A percentile compares a stretch with the other conserved stretches of the same genome.
Evolutionary conservation across 2,797 vertebrate species (phyloP).

Genomic region (Lepilemur ruficaudatus): DNA sequence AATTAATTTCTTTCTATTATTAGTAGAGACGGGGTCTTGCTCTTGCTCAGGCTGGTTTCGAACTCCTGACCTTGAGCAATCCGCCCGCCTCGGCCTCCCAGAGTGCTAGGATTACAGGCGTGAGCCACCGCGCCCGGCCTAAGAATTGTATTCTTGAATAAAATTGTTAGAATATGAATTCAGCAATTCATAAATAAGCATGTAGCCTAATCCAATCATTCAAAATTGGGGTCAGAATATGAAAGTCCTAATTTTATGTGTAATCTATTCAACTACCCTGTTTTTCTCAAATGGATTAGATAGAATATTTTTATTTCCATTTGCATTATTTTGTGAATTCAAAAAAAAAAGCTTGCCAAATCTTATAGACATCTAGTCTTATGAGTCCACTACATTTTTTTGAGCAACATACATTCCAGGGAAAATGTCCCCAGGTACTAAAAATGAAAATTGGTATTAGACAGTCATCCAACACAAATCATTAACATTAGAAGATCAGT

Average conservation of each 20-base stretch:
- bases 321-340: slow-evolving; percentile 38
- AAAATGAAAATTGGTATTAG: slow-evolving; percentile 39
- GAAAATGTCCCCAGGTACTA: slow-evolving; percentile 42
- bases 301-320: slow-evolving; percentile 10
- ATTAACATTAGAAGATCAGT: slow-evolving; percentile 31
- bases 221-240: neutral
- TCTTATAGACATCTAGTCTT: slow-evolving; percentile 33
- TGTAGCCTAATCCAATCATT: slow-evolving; percentile 4
- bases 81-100: too few species aligned
- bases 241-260: neutral
- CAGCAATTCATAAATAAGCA: neutral
- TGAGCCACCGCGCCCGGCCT: too few species aligned
- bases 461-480: slow-evolving; percentile 4
- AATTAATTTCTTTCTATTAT: too few species aligned
- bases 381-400: neutral
- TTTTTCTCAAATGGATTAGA: slow-evolving; percentile 23
- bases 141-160: slow-evolving; percentile 8
- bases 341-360: slow-evolving; percentile 38
- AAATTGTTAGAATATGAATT: slow-evolving; percentile 12
- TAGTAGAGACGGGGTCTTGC: too few species aligned
- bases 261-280: neutral
- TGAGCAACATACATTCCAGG: neutral
- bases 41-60: too few species aligned
- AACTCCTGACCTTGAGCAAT: too few species aligned
- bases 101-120: too few species aligned